phyloP scores from a whole-genome alignment of 1,140 invertebrate species.

The Halictus rubicundus region DNA sequence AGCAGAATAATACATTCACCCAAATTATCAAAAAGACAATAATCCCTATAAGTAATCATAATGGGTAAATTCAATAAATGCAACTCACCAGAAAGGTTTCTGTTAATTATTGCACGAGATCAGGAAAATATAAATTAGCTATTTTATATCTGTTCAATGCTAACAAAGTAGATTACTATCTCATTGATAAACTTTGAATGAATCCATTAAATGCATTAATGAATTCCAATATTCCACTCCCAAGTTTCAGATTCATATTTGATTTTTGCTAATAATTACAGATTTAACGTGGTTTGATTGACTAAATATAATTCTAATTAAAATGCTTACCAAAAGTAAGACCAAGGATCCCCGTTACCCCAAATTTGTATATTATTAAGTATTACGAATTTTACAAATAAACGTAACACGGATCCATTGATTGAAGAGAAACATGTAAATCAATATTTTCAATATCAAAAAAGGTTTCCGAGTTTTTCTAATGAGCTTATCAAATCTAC shows the following conservation, averaged over 20 bases:
- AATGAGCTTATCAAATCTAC: neutral
- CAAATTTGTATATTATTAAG: constrained; percentile 24
- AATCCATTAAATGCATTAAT: constrained; percentile 43
- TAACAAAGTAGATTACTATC: constrained; percentile 31
- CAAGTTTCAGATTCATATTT: constrained; percentile 33
- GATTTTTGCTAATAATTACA: constrained; percentile 39
- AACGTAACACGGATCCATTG: constrained; percentile 27
- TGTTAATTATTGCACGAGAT: constrained; percentile 34
- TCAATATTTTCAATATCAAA: constrained; percentile 29
- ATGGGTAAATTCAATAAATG: constrained; percentile 19
- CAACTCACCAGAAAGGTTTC: constrained; percentile 11
- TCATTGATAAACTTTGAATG: constrained; percentile 43
- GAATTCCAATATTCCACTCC: constrained; percentile 31
- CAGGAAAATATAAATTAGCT: constrained; percentile 15
- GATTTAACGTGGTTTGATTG: constrained; percentile 38
- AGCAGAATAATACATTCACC: constrained; percentile 15
- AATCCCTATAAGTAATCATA: constrained; percentile 26
- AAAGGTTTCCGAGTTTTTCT: constrained; percentile 16
- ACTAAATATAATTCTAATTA: constrained; percentile 54
- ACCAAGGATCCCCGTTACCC: constrained; percentile 62
- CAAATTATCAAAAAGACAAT: constrained; percentile 54
- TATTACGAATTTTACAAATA: constrained; percentile 21
- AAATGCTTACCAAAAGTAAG: constrained; percentile 58
- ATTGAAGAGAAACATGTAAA: constrained; percentile 7
- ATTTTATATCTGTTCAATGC: constrained; percentile 19